Base-by-base conservation (phyloP, 1,140 invertebrate genomes). In the Vanessa atalanta region DNA sequence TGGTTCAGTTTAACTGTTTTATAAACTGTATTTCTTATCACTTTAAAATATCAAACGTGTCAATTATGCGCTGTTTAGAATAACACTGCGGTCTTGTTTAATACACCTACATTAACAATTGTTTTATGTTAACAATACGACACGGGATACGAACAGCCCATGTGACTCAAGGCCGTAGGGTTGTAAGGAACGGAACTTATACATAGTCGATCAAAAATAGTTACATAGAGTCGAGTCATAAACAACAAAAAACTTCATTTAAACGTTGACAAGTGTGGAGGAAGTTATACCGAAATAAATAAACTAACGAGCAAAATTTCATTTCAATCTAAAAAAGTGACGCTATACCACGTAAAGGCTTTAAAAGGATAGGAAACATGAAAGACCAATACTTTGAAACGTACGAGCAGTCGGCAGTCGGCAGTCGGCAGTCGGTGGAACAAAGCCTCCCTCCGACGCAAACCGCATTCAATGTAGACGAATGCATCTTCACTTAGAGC, bases 401-500 rank as follows among this genome's bases (percentile, higher is more conserved):
- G 51, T 50, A 37, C 57, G 64, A 48, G 60, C 65, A 43, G 26
- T 70, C 65, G 48, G 65, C 37, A 43, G 47, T 61, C 50, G 13
- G 23, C 65, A 43, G 26, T 70, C 65, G 48, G 26, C 55, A 50
- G 47, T 61, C 50, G 13, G 23, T 51, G 7, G 71, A 76, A 76
- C 76, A 78, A 79, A 73, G 70, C 70, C 57, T 15, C 57, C 47
- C 60, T 43, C 66, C 57, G 70, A 63, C 72, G 47, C 65, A 61
- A 63, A 61, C 64, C 71, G 78, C 77, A 82, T 83, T 83, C 80
- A 83, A 47, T 65, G 73, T 65, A 76, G 79, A 83, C 82, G 83
- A 83, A 80, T 82, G 74, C 74, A 73, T 78, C 75, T 82, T 83
- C 82, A 81, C 83, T 85, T 85, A 78, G 76, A 67, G 14, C 57